Conservation (phyloP, 2,797 vertebrate genomes). For the Falco cherrug region DNA sequence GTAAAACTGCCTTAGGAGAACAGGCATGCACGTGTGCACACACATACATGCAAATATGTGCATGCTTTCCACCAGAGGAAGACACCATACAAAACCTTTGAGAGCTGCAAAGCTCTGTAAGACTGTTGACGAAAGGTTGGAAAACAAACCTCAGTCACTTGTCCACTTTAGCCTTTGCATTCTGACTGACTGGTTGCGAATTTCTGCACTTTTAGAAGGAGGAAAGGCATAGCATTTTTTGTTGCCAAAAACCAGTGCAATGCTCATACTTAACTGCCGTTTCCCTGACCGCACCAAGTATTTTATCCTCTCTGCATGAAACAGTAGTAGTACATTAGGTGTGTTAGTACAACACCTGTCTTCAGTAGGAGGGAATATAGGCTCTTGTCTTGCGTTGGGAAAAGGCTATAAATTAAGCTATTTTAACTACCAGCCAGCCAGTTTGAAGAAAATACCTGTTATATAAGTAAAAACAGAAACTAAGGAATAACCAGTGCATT, state of each 20-base stretch:
- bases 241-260: neutral
- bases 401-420: neutral
- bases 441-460: neutral
- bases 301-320: neutral
- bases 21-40: rapidly evolving
- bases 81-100: neutral
- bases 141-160: neutral
- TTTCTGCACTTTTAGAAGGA: neutral
- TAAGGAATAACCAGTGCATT: neutral
- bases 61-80: neutral
- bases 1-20: neutral
- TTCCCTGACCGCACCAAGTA: neutral
- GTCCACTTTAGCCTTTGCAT: neutral
- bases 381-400: neutral
- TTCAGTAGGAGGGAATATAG: neutral
- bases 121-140: neutral
- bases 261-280: neutral
- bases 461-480: neutral
- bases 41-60: no score
- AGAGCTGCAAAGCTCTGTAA: neutral
- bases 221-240: neutral
- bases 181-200: neutral
- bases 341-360: neutral
- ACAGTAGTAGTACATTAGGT: neutral
- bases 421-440: neutral